Base-by-base conservation (phyloP, 1,140 invertebrate genomes). In the Drosophila ironensis region DNA sequence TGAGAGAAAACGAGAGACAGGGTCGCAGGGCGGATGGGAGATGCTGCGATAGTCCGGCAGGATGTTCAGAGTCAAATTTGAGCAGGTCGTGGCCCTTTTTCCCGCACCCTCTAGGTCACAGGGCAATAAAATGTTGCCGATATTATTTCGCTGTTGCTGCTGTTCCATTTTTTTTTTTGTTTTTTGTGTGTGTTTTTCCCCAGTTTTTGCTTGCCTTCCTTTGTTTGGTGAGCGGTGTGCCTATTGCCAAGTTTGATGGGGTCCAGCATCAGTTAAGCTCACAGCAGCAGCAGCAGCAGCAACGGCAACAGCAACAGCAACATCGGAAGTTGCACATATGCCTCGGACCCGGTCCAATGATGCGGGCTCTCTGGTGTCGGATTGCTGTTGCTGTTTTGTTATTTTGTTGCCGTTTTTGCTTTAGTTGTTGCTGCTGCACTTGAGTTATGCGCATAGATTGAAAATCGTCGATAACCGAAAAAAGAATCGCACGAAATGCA, bases 381-480 rank as follows among this genome's bases (percentile, higher is more conserved):
- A 38, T 40, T 47, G 57, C 17, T 44, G 53, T 52, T 61, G 50
- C 4, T 30, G 3, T 35, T 16, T 14, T 37, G 33, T 11, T 35
- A 2, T 37, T 42, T 24, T 14, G 22, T 25, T 25, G 54, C 8
- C 11, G 2, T 14, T 33, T n/a, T 14, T 5, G 11, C 3, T 33
- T n/a, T 30, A 57, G 50, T 38, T 78, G 59, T 74, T 75, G 77
- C 68, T 66, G 66, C 38, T 75, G 78, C 80, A 86, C 80, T 86
- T 86, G 80, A 86, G 75, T 86, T 86, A 86, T 86, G 80, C 81
- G 75, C 80, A 86, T 86, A 86, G 80, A 86, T 86, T 86, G 80
- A 80, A 86, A 86, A 86, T 80, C 70, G 60, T 25, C 81, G 80
- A 86, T 86, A 86, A 86, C 81, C 81, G 67, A 80, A 86, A 74